Conservation (phyloP, 92 coral and sea anemone genomes). For the Epizoanthus illoricatus region DNA sequence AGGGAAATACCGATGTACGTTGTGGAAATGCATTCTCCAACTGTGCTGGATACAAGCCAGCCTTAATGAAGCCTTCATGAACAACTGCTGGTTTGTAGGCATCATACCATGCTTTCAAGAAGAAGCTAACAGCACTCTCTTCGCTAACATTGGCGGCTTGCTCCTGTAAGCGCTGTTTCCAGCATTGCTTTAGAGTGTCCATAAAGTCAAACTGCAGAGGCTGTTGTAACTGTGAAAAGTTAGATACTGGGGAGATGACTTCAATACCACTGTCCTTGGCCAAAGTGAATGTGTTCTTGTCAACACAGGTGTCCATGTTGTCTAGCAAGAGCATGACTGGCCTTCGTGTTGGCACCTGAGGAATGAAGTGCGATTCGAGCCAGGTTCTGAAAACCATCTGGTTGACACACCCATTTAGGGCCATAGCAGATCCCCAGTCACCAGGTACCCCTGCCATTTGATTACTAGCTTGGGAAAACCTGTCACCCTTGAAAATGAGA, state of each 20-base stretch:
- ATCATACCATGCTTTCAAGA: conserved; percentile 12
- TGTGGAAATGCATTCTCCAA: background rate
- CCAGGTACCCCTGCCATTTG: conserved; percentile 1
- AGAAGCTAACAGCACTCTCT: background rate
- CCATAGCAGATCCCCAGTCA: conserved; percentile 4
- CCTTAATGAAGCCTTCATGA: background rate
- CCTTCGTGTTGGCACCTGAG: background rate
- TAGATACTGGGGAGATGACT: background rate
- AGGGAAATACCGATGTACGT: background rate
- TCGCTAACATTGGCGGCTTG: background rate
- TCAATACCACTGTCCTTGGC: conserved; percentile 12
- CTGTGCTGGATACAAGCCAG: conserved; percentile 2
- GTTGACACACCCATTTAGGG: conserved; percentile 10
- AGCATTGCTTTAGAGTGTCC: conserved; percentile 1
- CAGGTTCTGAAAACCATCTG: background rate
- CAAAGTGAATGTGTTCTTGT: background rate
- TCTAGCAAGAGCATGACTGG: conserved; percentile 6
- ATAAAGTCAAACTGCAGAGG: conserved; percentile 2
- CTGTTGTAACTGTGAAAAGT: conserved; percentile 1
- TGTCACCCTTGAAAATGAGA: background rate
- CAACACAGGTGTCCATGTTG: background rate
- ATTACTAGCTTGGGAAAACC: background rate
- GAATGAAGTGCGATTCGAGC: conserved; percentile 5
- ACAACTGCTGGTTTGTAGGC: conserved; percentile 8
- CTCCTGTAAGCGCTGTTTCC: background rate